Evolutionary conservation across 2,797 vertebrate species (phyloP).

Genomic region (Bradypodion ventrale): DNA sequence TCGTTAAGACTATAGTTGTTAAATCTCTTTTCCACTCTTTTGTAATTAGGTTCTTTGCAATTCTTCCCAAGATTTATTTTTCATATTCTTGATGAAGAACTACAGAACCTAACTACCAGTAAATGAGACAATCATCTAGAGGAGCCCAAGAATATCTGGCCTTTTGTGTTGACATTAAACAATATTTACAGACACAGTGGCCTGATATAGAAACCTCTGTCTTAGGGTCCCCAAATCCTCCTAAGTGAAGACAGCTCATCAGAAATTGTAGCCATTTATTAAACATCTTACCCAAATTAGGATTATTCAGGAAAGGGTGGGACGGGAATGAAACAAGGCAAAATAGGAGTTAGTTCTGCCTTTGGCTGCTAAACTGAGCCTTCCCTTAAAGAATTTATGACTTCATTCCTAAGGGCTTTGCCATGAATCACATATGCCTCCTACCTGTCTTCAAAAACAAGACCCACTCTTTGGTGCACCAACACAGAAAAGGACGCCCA

Average conservation of each 20-base stretch:
- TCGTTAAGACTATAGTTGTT: too few relatives aligned
- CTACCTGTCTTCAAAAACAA: conserved; percentile 35
- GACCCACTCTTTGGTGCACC: conserved; percentile 14
- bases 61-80: too few relatives aligned
- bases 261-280: conserved; percentile 2
- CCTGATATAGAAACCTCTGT: background rate
- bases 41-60: too few relatives aligned
- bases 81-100: too few relatives aligned
- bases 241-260: background rate
- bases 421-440: conserved; percentile 27
- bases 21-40: too few relatives aligned
- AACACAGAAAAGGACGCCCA: background rate
- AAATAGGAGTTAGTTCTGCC: background rate
- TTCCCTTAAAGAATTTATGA: background rate
- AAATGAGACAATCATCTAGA: background rate
- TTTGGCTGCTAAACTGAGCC: background rate
- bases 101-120: background rate
- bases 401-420: conserved; percentile 11
- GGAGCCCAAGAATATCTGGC: background rate
- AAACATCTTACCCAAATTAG: conserved; percentile 22
- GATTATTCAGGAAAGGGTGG: background rate
- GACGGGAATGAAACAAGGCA: conserved; percentile 5
- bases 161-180: background rate
- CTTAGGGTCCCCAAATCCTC: background rate
- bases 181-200: background rate